Evolutionary conservation across 1,140 invertebrate species (phyloP).

Genomic region (Dendroctonus valens): DNA sequence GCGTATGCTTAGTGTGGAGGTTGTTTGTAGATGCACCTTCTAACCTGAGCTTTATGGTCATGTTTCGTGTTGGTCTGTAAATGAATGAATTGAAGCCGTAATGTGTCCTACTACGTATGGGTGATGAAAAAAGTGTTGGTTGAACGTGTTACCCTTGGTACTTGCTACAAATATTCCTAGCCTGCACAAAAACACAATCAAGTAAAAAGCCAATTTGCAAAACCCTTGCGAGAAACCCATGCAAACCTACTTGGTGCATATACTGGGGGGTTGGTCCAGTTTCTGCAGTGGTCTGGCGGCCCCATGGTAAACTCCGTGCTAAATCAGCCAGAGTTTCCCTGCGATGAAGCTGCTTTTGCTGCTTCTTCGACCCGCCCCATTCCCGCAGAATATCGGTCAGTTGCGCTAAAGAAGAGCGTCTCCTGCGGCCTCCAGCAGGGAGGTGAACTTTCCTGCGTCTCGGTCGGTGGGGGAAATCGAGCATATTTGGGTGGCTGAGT

Average conservation of each 20-base stretch:
- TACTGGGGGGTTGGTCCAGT: constrained; percentile 53
- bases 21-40: background rate
- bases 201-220: background rate
- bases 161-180: constrained; percentile 30
- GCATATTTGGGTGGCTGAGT: constrained; percentile 85
- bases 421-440: constrained; percentile 59
- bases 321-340: constrained; percentile 83
- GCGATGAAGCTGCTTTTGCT: constrained; percentile 67
- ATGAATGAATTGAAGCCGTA: constrained; percentile 35
- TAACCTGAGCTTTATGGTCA: constrained; percentile 35
- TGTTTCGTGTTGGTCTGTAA: constrained; percentile 36
- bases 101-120: constrained; percentile 33
- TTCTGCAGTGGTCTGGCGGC: constrained; percentile 59
- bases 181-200: constrained; percentile 24
- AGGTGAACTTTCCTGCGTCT: constrained; percentile 63
- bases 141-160: constrained; percentile 31
- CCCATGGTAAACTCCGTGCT: constrained; percentile 72
- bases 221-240: no score
- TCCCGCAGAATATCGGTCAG: constrained; percentile 82
- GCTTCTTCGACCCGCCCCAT: constrained; percentile 70
- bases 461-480: constrained; percentile 76
- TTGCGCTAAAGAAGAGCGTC: constrained; percentile 80
- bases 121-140: constrained; percentile 36
- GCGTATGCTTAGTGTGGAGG: no score
- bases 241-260: constrained; percentile 46